Evolutionary conservation across 2,113 vertebrate genomes (phyloP).

Genomic region (Python bivittatus): DNA sequence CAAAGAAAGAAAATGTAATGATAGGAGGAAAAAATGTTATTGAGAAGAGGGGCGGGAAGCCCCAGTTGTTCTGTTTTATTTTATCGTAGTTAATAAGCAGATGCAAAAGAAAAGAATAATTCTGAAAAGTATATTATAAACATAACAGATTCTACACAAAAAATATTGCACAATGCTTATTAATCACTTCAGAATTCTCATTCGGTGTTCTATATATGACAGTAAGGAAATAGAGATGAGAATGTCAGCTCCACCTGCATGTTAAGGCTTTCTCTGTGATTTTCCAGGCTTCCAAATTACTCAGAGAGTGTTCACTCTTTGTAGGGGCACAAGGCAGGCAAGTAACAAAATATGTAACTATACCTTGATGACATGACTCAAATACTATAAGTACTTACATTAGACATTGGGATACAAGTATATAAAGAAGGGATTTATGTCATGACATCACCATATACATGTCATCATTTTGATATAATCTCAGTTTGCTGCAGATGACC

Average conservation of each 20-base stretch:
- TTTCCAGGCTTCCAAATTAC: neutral
- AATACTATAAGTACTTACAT: neutral
- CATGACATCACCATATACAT: neutral
- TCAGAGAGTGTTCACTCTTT: neutral
- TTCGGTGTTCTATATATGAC: neutral
- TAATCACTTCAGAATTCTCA: neutral
- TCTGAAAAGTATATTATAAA: neutral
- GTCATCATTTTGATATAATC: neutral
- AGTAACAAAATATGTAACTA: neutral
- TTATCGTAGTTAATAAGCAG: neutral
- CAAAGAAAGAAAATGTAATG: neutral
- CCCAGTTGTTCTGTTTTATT: neutral
- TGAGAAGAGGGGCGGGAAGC: no score
- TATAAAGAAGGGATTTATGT: neutral
- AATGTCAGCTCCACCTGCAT: neutral
- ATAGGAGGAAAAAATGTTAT: no score
- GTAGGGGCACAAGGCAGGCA: neutral
- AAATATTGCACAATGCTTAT: neutral
- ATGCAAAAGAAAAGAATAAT: neutral
- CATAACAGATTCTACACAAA: neutral
- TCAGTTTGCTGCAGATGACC: neutral
- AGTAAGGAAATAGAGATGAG: neutral
- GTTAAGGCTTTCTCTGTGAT: neutral
- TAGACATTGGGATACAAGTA: neutral
- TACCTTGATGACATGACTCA: neutral